A percentile compares a stretch with the other conserved stretches of the same genome.
Conservation (phyloP, 2,888 invertebrate genomes). For the Lottia gigantea region DNA sequence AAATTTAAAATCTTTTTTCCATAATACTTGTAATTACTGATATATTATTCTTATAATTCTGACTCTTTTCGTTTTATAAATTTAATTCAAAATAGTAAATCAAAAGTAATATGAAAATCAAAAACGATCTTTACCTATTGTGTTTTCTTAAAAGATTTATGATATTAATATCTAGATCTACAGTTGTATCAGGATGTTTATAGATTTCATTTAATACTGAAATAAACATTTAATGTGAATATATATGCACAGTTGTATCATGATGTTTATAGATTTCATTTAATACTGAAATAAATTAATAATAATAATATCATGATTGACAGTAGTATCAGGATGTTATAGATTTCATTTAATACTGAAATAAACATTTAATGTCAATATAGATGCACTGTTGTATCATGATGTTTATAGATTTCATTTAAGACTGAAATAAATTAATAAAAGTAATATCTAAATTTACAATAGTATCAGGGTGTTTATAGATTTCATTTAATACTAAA, state of each 20-base stretch:
- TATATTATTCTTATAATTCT: no score
- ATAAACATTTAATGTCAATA: neutral
- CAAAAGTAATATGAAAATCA: no score
- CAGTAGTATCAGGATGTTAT: no score
- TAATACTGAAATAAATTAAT: slow-evolving; percentile 38
- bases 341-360: no score
- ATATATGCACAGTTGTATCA: slow-evolving; percentile 50
- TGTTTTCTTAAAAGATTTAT: slow-evolving; percentile 47
- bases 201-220: slow-evolving; percentile 53
- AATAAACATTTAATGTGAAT: slow-evolving; percentile 35
- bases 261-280: slow-evolving; percentile 50
- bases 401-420: slow-evolving; percentile 49
- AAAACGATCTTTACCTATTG: slow-evolving; percentile 42
- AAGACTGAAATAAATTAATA: slow-evolving; percentile 47
- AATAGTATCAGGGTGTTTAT: slow-evolving; percentile 49
- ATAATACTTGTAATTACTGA: no score
- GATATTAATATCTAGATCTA: slow-evolving; percentile 51
- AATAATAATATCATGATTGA: neutral
- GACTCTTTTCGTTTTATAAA: no score
- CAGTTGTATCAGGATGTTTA: slow-evolving; percentile 47
- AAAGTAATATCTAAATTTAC: slow-evolving; percentile 52
- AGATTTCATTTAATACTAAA: slow-evolving; percentile 50
- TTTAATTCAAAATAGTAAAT: no score
- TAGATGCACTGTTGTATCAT: slow-evolving; percentile 51
- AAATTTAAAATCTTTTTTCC: no score